Base-by-base conservation (phyloP, 2,113 vertebrate species). In the Pipa parva region DNA sequence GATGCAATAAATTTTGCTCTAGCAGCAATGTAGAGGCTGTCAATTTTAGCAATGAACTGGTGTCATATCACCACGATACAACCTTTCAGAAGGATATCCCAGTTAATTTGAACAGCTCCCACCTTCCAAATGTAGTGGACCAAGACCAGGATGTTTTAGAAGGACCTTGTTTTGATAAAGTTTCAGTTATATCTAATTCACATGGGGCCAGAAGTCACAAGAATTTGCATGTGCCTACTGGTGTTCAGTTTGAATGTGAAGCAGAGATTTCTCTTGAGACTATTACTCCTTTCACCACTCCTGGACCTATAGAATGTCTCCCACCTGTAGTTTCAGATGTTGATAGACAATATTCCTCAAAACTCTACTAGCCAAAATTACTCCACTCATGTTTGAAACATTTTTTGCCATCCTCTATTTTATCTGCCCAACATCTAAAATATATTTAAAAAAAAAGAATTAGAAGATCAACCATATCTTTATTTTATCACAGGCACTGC, bases 21-120 rank as follows among this genome's bases (percentile, higher is more conserved):
- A 66, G 66, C 26, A 73, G 80, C 33, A 6, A 81, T 1, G 85
- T 90, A 57, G 84, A 90, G 72, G 79, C 77, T 26, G 81, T 90
- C 61, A 84, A 83, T 71, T 86, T 88, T 72, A 90, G 86, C 72
- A 85, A 87, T 9, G 87, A 92, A 74, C 70, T 87, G 63, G 86
- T 82, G 37, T 91, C 90, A 6, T 89, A 88, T 8, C 86, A 87
- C 69, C 84, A 80, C 11, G 85, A 88, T 65, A 89, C 83, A 67
- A 88, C 88, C 17, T 74, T 81, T 71, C 88, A 85, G 63, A 90
- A 81, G 63, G 86, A 89, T 50, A 72, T 61, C 1, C 2, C 74
- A 15, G 71, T 76, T 2, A 21, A 77, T 54, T 70, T 76, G 6
- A 75, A 74, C 10, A 77, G 54, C 21, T 78, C 77, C 59, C 86